A percentile compares a stretch with the other conserved stretches of the same genome.
Conservation (phyloP, 1,140 invertebrate species). For the Drosophila bocqueti region DNA sequence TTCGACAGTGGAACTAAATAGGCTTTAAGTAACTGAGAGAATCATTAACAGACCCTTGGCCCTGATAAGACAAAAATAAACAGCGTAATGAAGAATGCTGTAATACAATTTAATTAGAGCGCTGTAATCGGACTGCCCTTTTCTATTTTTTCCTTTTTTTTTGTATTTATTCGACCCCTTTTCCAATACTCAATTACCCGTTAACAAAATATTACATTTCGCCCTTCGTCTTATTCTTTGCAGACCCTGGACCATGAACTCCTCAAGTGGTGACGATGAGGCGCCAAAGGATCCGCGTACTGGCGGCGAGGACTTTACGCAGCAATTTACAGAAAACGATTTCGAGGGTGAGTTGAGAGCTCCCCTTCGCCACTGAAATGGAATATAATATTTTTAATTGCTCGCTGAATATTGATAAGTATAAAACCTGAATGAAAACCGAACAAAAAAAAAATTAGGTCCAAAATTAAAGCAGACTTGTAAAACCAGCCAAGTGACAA, state of each 20-base stretch:
- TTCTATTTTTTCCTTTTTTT: neutral
- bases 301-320: conserved; percentile 88
- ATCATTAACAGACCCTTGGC: neutral
- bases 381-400: conserved; percentile 18
- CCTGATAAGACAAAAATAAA: conserved; percentile 8
- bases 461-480: conserved; percentile 16
- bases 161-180: neutral
- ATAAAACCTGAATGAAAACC: conserved; percentile 9
- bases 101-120: neutral
- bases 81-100: neutral
- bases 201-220: conserved; percentile 15
- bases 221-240: neutral
- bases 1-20: neutral
- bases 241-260: conserved; percentile 88
- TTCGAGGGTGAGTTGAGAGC: conserved; percentile 89
- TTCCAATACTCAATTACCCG: conserved; percentile 15
- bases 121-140: neutral
- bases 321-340: conserved; percentile 93
- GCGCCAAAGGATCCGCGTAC: conserved; percentile 94
- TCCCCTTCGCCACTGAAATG: neutral
- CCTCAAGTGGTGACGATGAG: conserved; percentile 89
- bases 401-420: conserved; percentile 26
- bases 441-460: neutral
- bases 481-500: conserved; percentile 54
- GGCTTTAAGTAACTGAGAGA: neutral